These are phyloP conservation scores for Maccullochella peelii DNA, from an alignment of 2,113 vertebrate genomes.

Conservation along the genomic window DNA sequence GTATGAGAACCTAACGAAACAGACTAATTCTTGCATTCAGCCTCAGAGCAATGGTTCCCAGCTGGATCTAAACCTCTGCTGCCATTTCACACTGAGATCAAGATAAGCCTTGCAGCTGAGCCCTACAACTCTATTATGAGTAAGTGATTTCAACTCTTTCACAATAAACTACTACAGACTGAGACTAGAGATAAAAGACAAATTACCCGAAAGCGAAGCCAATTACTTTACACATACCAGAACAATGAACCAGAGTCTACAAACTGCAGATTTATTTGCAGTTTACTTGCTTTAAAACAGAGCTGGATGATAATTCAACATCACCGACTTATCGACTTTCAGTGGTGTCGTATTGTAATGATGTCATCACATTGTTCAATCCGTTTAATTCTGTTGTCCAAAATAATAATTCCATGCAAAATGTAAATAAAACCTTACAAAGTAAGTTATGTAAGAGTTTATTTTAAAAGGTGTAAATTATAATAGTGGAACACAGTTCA, in stretches of 20 bases:
- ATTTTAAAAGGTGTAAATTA: background rate
- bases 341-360: background rate
- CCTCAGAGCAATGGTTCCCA: constrained; percentile 61
- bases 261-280: constrained; percentile 1
- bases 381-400: background rate
- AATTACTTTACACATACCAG: background rate
- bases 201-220: background rate
- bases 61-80: constrained; percentile 51
- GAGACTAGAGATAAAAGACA: background rate
- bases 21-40: constrained; percentile 25
- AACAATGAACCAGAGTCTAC: background rate
- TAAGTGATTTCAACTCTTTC: background rate
- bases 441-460: background rate
- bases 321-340: background rate
- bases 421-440: background rate
- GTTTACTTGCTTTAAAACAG: background rate
- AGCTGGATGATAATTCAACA: background rate
- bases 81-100: constrained; percentile 47
- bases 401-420: background rate
- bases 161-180: background rate
- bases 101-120: constrained; percentile 60
- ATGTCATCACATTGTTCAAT: background rate
- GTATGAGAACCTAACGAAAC: constrained; percentile 28
- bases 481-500: background rate
- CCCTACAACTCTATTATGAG: constrained; percentile 36